phyloP scores from a whole-genome alignment of 1,140 invertebrate species.

The Lordiphosa clarofinis region DNA sequence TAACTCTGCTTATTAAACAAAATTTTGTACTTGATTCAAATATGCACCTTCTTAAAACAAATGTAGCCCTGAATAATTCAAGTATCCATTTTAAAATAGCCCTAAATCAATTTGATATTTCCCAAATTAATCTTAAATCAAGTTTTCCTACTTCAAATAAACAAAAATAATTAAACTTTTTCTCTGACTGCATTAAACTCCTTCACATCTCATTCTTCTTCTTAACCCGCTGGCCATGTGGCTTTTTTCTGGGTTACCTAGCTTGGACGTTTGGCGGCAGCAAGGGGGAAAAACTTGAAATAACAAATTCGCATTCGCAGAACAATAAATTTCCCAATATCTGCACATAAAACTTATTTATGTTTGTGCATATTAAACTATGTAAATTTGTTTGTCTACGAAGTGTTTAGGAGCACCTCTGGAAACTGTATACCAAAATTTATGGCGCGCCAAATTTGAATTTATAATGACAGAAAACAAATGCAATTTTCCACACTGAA shows the following conservation, averaged over 20 bases:
- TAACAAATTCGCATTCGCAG: slow-evolving; percentile 43
- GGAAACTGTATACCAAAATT: slow-evolving; percentile 52
- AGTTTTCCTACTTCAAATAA: too few species aligned
- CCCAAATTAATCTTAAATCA: too few species aligned
- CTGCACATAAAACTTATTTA: slow-evolving; percentile 68
- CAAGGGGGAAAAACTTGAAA: slow-evolving; percentile 5
- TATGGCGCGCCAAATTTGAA: slow-evolving; percentile 70
- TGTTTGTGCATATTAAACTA: slow-evolving; percentile 57
- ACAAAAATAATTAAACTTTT: too few species aligned
- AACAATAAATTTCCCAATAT: slow-evolving; percentile 62
- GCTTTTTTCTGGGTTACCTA: background rate
- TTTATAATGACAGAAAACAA: slow-evolving; percentile 75
- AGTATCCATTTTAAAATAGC: too few species aligned
- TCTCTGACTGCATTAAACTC: background rate
- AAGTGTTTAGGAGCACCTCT: slow-evolving; percentile 35
- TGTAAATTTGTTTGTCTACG: slow-evolving; percentile 40
- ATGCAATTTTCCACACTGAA: slow-evolving; percentile 50
- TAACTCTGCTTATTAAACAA: too few species aligned
- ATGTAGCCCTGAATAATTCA: too few species aligned
- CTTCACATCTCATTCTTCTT: slow-evolving; percentile 9
- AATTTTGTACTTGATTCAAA: too few species aligned
- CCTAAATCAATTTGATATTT: too few species aligned
- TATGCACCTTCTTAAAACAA: too few species aligned
- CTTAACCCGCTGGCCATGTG: too few species aligned
- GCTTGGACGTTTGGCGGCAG: slow-evolving; percentile 9